Conservation (phyloP, 2,797 vertebrate genomes). For the Taenioides sp. region DNA sequence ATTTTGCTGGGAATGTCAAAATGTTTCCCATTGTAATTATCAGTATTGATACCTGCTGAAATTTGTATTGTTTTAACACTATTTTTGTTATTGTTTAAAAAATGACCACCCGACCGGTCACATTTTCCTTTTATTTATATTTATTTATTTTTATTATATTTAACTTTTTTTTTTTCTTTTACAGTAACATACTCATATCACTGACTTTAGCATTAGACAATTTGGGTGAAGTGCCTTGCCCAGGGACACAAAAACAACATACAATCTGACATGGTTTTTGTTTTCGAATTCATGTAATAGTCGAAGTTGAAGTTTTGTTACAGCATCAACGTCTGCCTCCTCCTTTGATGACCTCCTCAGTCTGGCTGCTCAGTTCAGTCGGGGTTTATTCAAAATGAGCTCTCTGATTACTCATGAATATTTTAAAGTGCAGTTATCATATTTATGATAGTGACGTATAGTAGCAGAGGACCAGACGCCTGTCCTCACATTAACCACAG, state of each 20-base stretch:
- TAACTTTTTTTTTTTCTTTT: too few species aligned
- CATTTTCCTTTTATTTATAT: too few species aligned
- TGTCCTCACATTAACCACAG: slow-evolving; percentile 1
- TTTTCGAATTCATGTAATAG: neutral
- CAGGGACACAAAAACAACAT: neutral
- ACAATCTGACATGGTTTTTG: neutral
- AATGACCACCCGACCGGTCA: too few species aligned
- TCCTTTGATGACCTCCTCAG: slow-evolving; percentile 48
- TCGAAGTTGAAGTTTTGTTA: slow-evolving; percentile 10
- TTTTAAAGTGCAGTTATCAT: slow-evolving; percentile 67
- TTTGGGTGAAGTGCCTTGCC: too few species aligned
- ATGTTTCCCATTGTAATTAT: too few species aligned
- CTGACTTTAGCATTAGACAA: too few species aligned
- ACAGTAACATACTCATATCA: too few species aligned
- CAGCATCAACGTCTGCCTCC: slow-evolving; percentile 43
- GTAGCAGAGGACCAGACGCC: neutral
- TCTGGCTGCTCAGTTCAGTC: slow-evolving; percentile 43
- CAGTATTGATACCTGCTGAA: too few species aligned
- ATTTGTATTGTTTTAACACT: too few species aligned
- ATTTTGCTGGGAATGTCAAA: too few species aligned
- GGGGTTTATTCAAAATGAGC: slow-evolving; percentile 53
- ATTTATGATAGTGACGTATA: slow-evolving; percentile 48
- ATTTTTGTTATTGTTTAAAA: too few species aligned
- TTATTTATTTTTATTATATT: too few species aligned
- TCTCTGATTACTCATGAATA: slow-evolving; percentile 60